Evolutionary conservation across 2,888 invertebrate species (phyloP), one percentile per base, ranked within the genome.

Genomic region (Anthrax anthrax): DNA sequence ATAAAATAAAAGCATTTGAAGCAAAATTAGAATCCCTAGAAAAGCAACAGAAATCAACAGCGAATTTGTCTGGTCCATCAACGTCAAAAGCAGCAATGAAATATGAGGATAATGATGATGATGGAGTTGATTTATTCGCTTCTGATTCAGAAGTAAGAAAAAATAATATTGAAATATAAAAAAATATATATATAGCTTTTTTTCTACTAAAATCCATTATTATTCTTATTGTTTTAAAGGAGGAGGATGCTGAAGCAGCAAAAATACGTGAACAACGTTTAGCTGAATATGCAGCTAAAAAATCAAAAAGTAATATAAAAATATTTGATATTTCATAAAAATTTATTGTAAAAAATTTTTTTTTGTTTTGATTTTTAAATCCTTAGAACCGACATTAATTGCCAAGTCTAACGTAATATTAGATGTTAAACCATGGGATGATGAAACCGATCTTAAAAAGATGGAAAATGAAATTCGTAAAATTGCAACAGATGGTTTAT

Each of bases 391-490:
- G 23, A 78, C 70, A 6, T 69, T 92, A 37, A 86, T 96, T 65
- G 95, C 96, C 47, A 97, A 97, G 70, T 95, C 94, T 5, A 91
- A 82, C 62, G 83, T 97, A 43, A 82, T 97, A 55, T 72, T 96
- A 54, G 95, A 96, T 70, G 82, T 95, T 1, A 97, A 97, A 64
- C 92, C 94, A 29, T 78, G 77, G 77, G 84, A 84, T 60, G 88
- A 90, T 69, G 91, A 92, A 67, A 95, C 95, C 36, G 87, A 96
- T 59, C 87, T 96, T 84, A 77, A 75, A 55, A 76, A 71, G 48
- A 76, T 96, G 78, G 95, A 97, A 70, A 66, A 71, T 27, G 70
- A 72, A 55, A 91, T 95, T 1, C 76, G 94, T 54, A 73, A 76
- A 54, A 82, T 97, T 54, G 63, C 63, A 50, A 76, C 75, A 52